Percentiles rank a stretch among this genome's conserved stretches.
phyloP scores from a whole-genome alignment of 2,888 invertebrate species.

The Xylocampa areola region DNA sequence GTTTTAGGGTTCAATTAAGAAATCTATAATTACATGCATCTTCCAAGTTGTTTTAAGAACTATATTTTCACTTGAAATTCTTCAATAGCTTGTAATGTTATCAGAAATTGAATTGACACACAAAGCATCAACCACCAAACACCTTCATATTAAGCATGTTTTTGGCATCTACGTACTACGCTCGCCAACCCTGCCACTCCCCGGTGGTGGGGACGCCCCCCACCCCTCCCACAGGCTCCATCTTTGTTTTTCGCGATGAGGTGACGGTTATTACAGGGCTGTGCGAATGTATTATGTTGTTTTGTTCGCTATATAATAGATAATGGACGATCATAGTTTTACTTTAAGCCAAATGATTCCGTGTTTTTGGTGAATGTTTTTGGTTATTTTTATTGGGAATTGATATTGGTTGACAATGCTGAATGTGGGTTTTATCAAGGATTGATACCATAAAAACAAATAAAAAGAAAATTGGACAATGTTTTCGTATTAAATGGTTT shows the following conservation, averaged over 20 bases:
- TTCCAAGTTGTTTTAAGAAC: no score
- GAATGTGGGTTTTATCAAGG: not conserved
- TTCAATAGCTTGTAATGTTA: no score
- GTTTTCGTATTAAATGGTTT: no score
- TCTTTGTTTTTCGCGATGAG: slow-evolving; percentile 79
- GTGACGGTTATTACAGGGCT: slow-evolving; percentile 68
- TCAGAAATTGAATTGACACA: no score
- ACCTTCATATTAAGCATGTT: not conserved
- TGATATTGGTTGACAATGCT: not conserved
- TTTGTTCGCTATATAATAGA: slow-evolving; percentile 56
- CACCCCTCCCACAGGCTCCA: slow-evolving; percentile 60
- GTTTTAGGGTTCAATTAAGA: no score
- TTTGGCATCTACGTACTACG: not conserved
- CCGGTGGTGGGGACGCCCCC: slow-evolving; percentile 4
- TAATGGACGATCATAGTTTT: slow-evolving; percentile 50
- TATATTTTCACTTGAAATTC: no score
- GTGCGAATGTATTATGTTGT: slow-evolving; percentile 67
- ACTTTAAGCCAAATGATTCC: slow-evolving; percentile 22
- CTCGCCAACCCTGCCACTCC: slow-evolving; percentile 44
- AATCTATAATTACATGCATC: no score
- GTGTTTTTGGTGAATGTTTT: not conserved
- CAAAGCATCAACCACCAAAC: not conserved
- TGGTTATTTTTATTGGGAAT: slow-evolving; percentile 2
- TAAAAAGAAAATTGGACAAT: no score
- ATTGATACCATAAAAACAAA: no score